Conservation (phyloP, 1,140 invertebrate species). For the Apis mellifera region DNA sequence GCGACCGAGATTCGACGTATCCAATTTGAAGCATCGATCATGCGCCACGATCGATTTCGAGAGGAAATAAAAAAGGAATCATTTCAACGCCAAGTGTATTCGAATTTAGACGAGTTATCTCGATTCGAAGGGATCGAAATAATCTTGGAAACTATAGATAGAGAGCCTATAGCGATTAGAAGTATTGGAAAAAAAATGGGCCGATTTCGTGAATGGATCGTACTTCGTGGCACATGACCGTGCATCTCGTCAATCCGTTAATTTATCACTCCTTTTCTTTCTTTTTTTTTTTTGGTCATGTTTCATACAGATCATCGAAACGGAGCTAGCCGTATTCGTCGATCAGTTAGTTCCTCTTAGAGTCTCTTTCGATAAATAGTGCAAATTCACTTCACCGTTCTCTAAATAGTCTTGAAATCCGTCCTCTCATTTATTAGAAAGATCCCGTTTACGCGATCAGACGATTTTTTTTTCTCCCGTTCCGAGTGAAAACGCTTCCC, state of each 20-base stretch:
- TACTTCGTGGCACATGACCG: slow-evolving; percentile 18
- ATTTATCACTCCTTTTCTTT: slow-evolving; percentile 26
- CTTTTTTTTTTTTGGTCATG: slow-evolving; percentile 62
- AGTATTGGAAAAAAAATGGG: too few relatives aligned
- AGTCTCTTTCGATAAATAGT: slow-evolving; percentile 24
- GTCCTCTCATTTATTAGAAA: background rate
- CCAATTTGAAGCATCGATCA: slow-evolving; percentile 6
- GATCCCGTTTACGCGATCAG: slow-evolving; percentile 37
- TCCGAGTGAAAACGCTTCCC: slow-evolving; percentile 32
- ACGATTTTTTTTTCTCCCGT: slow-evolving; percentile 17
- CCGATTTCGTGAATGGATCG: background rate
- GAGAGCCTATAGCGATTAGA: too few relatives aligned
- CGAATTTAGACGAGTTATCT: background rate
- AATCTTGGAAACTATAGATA: background rate
- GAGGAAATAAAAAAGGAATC: background rate
- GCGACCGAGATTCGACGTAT: background rate
- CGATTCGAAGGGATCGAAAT: background rate
- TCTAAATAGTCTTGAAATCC: background rate
- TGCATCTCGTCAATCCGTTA: slow-evolving; percentile 63
- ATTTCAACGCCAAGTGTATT: background rate
- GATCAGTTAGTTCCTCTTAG: slow-evolving; percentile 5
- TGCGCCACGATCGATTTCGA: slow-evolving; percentile 22
- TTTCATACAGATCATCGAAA: slow-evolving; percentile 22
- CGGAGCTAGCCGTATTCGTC: background rate
- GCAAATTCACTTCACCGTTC: background rate